phyloP scores from a whole-genome alignment of 2,797 vertebrate species.

The Sarcoramphus papa region DNA sequence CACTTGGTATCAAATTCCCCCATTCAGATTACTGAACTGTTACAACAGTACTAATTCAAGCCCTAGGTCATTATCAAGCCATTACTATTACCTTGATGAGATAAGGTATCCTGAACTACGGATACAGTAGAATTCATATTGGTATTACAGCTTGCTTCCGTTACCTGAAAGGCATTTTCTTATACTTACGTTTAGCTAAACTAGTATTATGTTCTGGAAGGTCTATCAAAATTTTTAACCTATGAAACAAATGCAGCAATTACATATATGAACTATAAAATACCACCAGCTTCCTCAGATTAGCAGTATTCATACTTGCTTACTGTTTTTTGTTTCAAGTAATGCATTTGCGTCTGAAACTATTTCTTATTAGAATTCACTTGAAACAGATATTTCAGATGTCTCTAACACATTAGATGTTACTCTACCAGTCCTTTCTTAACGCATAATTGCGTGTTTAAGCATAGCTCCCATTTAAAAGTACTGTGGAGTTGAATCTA shows the following conservation, averaged over 20 bases:
- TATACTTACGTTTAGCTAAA: not conserved
- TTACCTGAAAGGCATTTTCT: not conserved
- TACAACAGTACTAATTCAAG: not conserved
- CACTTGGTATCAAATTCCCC: not conserved
- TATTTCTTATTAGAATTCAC: not conserved
- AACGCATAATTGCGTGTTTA: not conserved
- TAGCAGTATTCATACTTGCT: not conserved
- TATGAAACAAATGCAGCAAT: not conserved
- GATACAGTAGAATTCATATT: not conserved
- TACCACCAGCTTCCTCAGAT: not conserved
- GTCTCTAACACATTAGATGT: not conserved
- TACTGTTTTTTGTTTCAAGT: not conserved
- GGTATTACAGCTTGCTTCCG: not conserved
- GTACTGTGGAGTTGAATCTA: not conserved
- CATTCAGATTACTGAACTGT: not conserved
- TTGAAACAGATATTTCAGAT: not conserved
- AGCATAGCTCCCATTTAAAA: not conserved
- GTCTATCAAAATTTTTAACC: not conserved
- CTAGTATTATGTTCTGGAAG: not conserved
- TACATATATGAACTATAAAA: not conserved
- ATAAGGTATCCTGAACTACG: not conserved
- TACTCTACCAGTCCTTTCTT: not conserved
- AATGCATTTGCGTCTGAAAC: not conserved
- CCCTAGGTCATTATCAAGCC: not conserved
- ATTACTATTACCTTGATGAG: not conserved